A percentile compares a stretch with the other conserved stretches of the same genome.
phyloP scores from a whole-genome alignment of 2,888 invertebrate species.

The Hofmannophila pseudospretella region DNA sequence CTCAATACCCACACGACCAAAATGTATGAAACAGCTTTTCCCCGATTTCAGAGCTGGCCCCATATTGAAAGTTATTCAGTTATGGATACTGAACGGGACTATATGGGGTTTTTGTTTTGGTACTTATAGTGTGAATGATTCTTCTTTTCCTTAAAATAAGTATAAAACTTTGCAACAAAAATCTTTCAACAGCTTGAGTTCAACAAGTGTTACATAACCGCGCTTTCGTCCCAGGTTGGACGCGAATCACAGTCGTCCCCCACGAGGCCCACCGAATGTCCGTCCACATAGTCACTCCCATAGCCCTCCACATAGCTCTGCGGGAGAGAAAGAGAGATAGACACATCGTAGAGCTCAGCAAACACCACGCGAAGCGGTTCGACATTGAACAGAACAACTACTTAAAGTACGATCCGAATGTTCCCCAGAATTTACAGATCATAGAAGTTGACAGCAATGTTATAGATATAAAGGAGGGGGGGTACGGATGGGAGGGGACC shows the following conservation, averaged over 20 bases:
- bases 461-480: conserved; percentile 57
- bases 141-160: too few relatives aligned
- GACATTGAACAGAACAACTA: conserved; percentile 53
- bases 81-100: too few relatives aligned
- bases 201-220: too few relatives aligned
- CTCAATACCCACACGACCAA: too few relatives aligned
- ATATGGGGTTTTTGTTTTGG: too few relatives aligned
- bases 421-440: conserved; percentile 66
- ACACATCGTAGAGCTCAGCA: conserved; percentile 52
- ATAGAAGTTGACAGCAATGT: conserved; percentile 62
- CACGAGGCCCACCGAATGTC: conserved; percentile 60
- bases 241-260: conserved; percentile 56
- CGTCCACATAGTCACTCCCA: conserved; percentile 52
- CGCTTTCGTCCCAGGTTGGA: conserved; percentile 58
- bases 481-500: conserved; percentile 47
- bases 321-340: conserved; percentile 55
- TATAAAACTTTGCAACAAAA: too few relatives aligned
- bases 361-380: conserved; percentile 45
- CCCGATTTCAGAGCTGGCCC: too few relatives aligned
- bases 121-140: too few relatives aligned
- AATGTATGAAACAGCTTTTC: too few relatives aligned
- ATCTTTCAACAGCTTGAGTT: too few relatives aligned
- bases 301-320: conserved; percentile 51
- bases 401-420: conserved; percentile 62
- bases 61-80: too few relatives aligned